These are phyloP conservation scores for Terebella lapidaria DNA, from an alignment of 2,888 invertebrate genomes.

Conservation along the genomic window DNA sequence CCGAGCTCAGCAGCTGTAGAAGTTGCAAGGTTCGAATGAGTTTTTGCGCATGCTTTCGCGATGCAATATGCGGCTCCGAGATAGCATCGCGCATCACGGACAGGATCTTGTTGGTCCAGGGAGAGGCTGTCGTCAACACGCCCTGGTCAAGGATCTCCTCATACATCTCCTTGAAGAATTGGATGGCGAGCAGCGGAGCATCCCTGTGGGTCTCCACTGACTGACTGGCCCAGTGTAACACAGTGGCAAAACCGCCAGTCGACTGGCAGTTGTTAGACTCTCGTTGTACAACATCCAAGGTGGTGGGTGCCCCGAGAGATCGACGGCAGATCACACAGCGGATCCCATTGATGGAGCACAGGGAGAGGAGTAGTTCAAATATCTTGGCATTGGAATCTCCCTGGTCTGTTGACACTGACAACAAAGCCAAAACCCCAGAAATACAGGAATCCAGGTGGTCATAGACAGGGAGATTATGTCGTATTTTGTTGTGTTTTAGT, in stretches of 20 bases:
- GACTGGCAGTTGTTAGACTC: background rate
- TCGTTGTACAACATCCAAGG: background rate
- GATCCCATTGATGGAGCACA: slow-evolving; percentile 44
- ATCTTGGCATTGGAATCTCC: too few species aligned
- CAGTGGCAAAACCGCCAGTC: slow-evolving; percentile 19
- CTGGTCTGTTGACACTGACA: too few species aligned
- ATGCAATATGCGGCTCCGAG: background rate
- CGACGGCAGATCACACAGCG: slow-evolving; percentile 20
- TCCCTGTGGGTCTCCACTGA: slow-evolving; percentile 32
- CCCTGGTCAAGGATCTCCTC: slow-evolving; percentile 12
- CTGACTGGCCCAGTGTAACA: slow-evolving; percentile 41
- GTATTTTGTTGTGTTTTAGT: slow-evolving; percentile 36
- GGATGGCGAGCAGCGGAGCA: slow-evolving; percentile 35
- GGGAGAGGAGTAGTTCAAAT: slow-evolving; percentile 49
- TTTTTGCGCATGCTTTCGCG: background rate
- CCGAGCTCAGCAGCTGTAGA: too few species aligned
- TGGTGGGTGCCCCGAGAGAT: background rate
- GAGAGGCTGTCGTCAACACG: background rate
- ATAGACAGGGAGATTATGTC: slow-evolving; percentile 37
- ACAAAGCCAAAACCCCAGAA: too few species aligned
- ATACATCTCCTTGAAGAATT: slow-evolving; percentile 32
- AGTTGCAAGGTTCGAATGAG: background rate
- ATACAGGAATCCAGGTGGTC: too few species aligned
- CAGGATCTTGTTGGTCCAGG: background rate
- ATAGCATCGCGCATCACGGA: background rate